A percentile compares a stretch with the other conserved stretches of the same genome.
Conservation (phyloP, 2,888 invertebrate species). For the Ichneumoninae sp. region DNA sequence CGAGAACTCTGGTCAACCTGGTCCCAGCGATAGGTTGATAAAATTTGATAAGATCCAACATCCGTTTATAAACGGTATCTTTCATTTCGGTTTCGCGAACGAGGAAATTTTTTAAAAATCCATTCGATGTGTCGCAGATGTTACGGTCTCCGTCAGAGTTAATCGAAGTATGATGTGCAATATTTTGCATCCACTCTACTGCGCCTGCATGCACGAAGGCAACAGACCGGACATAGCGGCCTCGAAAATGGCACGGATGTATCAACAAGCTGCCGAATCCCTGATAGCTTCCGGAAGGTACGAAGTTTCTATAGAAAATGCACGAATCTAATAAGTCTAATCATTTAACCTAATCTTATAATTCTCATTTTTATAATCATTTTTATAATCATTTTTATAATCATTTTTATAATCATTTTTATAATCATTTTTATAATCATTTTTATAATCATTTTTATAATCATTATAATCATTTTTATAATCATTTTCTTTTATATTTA, state of each 20-base stretch:
- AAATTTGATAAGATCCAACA: background rate
- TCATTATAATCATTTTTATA: no score
- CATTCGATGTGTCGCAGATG: conserved; percentile 85
- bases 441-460: no score
- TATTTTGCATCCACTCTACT: conserved; percentile 90
- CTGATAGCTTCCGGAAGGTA: conserved; percentile 86
- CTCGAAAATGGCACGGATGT: conserved; percentile 88
- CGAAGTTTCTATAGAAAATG: background rate
- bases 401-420: no score
- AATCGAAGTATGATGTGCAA: conserved; percentile 88
- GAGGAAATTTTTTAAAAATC: background rate
- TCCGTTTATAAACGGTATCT: background rate
- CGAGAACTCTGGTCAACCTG: conserved; percentile 90
- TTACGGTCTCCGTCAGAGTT: conserved; percentile 89
- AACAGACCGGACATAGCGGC: conserved; percentile 86
- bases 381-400: no score
- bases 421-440: no score
- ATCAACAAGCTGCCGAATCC: conserved; percentile 88
- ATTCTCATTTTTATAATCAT: no score
- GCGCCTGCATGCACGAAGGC: conserved; percentile 89
- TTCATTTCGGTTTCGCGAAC: background rate
- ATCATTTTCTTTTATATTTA: background rate
- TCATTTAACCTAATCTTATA: background rate
- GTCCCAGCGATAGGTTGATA: conserved; percentile 89
- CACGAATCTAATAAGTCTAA: background rate